Base-by-base conservation (phyloP, 1,140 invertebrate genomes). In the Nephila pilipes region DNA sequence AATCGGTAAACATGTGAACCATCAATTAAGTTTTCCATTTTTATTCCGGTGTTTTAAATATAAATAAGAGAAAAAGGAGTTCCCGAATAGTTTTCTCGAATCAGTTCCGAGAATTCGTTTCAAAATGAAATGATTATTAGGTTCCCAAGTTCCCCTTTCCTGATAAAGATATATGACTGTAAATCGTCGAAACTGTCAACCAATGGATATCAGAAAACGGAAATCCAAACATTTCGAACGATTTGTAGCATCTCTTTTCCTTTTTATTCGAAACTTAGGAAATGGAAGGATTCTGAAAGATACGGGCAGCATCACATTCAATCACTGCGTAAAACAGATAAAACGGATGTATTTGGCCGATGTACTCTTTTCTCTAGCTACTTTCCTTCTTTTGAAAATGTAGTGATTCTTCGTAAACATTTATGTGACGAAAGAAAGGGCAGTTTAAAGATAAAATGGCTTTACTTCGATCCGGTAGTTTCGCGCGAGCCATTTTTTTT, bases 261-360 rank as follows among this genome's bases (percentile, higher is more conserved):
- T 46, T 25, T 81, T 81, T 25, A n/a, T n/a, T 38, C 22, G 14
- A 20, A 25, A 3, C 10, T 38, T 5, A 36, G 38, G 25, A 80
- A 80, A 10, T 22, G 79, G 79, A 38, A 16, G 79, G 25, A 25
- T n/a, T 81, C 8, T n/a, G 54, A 81, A 10, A 81, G 79, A 81
- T 81, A 54, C 22, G 36, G 36, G 36, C n/a, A 36, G 18, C 79
- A 54, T 81, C 79, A 20, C 79, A 38, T 46, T 54, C 36, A n/a
- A 81, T 54, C 79, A 81, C 63, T n/a, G 63, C n/a, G 10, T 25
- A 65, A 65, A 25, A 29, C 65, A 32, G 65, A 75, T 38, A 81
- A 22, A 46, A 18, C 18, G 36, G 12, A 81, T 38, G 36, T 20
- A 81, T 55, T 54, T 54, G 12, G 46, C 1, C 20, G 38, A 6